Percentiles rank a stretch among this genome's conserved stretches.
These are phyloP conservation scores for Scaptomyza graminum DNA, from an alignment of 1,140 invertebrate genomes.

Conservation along the genomic window DNA sequence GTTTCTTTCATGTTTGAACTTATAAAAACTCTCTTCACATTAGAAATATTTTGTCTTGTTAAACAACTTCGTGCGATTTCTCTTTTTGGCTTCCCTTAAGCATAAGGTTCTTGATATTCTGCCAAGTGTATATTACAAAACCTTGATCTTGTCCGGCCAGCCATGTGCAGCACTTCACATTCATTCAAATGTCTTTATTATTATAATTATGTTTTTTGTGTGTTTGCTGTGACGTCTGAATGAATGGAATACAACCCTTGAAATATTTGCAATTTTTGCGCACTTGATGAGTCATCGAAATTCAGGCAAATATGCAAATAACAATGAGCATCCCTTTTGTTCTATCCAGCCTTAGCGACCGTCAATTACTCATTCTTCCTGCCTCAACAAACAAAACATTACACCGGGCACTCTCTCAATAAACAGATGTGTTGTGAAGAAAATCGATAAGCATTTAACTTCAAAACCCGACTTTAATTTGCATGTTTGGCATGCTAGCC, in stretches of 20 bases:
- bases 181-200: neutral
- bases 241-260: conserved; percentile 26
- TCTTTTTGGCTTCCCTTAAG: too few relatives aligned
- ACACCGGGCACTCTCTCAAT: neutral
- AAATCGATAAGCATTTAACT: conserved; percentile 71
- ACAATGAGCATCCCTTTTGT: conserved; percentile 23
- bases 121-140: conserved; percentile 24
- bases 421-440: conserved; percentile 53
- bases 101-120: neutral
- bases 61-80: too few relatives aligned
- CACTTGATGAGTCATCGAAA: conserved; percentile 25
- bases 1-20: too few relatives aligned
- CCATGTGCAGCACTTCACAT: conserved; percentile 66
- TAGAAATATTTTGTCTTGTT: too few relatives aligned
- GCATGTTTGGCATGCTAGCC: conserved; percentile 24
- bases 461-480: conserved; percentile 62
- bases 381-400: conserved; percentile 66
- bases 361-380: conserved; percentile 34
- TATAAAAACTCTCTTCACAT: too few relatives aligned
- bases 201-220: neutral
- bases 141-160: conserved; percentile 70
- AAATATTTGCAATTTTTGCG: neutral
- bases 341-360: conserved; percentile 5
- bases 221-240: neutral
- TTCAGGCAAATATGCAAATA: conserved; percentile 7